These are phyloP conservation scores for Ginglymostoma cirratum DNA, from an alignment of 2,113 vertebrate genomes.

Conservation along the genomic window DNA sequence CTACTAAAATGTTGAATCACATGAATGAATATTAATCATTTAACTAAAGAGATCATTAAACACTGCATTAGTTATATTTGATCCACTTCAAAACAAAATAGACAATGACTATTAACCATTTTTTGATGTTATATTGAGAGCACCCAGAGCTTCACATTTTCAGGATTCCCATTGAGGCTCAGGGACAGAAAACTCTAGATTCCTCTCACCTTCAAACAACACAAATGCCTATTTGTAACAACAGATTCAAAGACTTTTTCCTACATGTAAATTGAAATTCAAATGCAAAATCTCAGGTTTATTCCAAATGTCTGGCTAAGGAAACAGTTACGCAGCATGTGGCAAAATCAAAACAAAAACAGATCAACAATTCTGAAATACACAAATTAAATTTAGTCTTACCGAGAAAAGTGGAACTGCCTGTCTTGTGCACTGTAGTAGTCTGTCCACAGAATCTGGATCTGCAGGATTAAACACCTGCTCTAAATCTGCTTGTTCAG, in stretches of 20 bases:
- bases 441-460: slow-evolving; percentile 84
- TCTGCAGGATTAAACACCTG: slow-evolving; percentile 85
- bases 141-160: neutral
- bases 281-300: neutral
- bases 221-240: neutral
- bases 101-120: neutral
- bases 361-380: neutral
- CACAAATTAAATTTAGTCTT: slow-evolving; percentile 43
- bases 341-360: neutral
- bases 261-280: neutral
- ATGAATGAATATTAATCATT: neutral
- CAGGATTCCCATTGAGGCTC: neutral
- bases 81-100: neutral
- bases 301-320: neutral
- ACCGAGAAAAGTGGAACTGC: slow-evolving; percentile 93
- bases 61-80: neutral
- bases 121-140: neutral
- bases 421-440: slow-evolving; percentile 92
- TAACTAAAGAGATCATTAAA: neutral
- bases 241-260: neutral
- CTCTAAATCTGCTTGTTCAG: slow-evolving; percentile 88
- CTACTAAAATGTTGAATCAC: neutral
- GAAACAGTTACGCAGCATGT: neutral
- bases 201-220: neutral
- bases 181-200: neutral